A percentile compares a stretch with the other conserved stretches of the same genome.
phyloP scores from a whole-genome alignment of 2,113 vertebrate species.

The Mixornis gularis region DNA sequence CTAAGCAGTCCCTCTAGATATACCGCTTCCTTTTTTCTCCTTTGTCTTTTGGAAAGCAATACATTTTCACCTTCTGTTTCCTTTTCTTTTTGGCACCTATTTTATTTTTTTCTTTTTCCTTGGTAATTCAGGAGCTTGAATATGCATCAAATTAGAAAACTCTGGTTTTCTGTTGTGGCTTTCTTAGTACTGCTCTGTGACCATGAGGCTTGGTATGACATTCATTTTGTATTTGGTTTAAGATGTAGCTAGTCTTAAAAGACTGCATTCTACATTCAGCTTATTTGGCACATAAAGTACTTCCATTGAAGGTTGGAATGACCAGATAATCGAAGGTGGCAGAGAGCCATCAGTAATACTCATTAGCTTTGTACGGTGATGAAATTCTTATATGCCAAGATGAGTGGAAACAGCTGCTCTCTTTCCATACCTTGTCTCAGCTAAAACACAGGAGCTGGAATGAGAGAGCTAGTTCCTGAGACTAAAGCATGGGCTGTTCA shows the following conservation, averaged over 20 bases:
- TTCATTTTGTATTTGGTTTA: neutral
- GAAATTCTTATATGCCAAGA: neutral
- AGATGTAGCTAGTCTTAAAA: neutral
- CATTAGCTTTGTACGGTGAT: neutral
- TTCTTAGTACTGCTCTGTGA: neutral
- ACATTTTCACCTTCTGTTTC: neutral
- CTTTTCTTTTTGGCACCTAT: neutral
- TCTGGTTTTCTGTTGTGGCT: neutral
- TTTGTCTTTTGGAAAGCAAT: neutral
- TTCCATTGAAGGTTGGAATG: neutral
- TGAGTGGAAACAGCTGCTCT: neutral
- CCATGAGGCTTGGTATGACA: neutral
- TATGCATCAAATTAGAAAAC: neutral
- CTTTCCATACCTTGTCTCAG: neutral
- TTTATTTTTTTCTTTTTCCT: neutral
- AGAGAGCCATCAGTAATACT: neutral
- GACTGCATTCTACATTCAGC: neutral
- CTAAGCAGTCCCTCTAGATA: neutral
- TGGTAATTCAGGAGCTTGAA: neutral
- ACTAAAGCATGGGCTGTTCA: neutral
- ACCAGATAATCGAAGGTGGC: neutral
- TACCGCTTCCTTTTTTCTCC: neutral
- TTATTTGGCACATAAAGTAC: neutral
- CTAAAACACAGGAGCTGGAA: neutral
- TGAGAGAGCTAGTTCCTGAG: neutral